Evolutionary conservation across 2,113 vertebrate genomes (phyloP).

Genomic region (Clinocottus analis): DNA sequence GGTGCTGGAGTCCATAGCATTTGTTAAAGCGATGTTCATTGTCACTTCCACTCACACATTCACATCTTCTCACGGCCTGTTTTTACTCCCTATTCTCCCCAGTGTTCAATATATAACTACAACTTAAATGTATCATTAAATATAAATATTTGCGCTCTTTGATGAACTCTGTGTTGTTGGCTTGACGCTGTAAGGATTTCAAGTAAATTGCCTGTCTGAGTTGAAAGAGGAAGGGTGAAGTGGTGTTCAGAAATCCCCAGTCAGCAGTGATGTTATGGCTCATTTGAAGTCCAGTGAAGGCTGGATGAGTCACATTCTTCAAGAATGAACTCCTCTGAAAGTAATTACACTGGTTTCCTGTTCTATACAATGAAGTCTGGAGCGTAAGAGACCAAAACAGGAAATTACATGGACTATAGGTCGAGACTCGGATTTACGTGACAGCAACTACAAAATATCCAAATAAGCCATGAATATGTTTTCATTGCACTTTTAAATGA

Average conservation of each 20-base stretch:
- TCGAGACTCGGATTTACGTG: slow-evolving; percentile 38
- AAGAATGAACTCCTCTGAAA: slow-evolving; percentile 53
- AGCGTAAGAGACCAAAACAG: slow-evolving; percentile 62
- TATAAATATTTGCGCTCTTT: slow-evolving; percentile 20
- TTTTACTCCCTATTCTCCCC: slow-evolving; percentile 30
- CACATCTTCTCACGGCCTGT: slow-evolving; percentile 33
- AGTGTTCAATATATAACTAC: slow-evolving; percentile 14
- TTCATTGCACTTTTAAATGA: slow-evolving; percentile 8
- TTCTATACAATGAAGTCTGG: slow-evolving; percentile 53
- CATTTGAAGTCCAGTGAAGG: slow-evolving; percentile 53
- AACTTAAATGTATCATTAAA: slow-evolving; percentile 11
- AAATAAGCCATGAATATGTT: slow-evolving; percentile 40
- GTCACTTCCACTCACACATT: slow-evolving; percentile 50
- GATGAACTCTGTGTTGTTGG: slow-evolving; percentile 26
- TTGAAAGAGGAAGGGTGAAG: slow-evolving; percentile 60
- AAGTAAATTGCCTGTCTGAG: slow-evolving; percentile 39
- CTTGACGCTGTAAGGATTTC: slow-evolving; percentile 42
- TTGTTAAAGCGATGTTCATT: slow-evolving; percentile 57
- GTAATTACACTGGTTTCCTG: slow-evolving; percentile 69
- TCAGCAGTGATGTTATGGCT: slow-evolving; percentile 66
- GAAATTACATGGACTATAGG: slow-evolving; percentile 51
- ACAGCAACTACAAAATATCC: slow-evolving; percentile 27
- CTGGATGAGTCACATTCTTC: slow-evolving; percentile 67
- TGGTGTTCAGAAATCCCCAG: slow-evolving; percentile 56
- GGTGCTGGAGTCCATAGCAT: slow-evolving; percentile 53